Percentiles rank a stretch among this genome's conserved stretches.
Evolutionary conservation across 2,888 invertebrate genomes (phyloP).

Genomic region (Agonum fuliginosum): DNA sequence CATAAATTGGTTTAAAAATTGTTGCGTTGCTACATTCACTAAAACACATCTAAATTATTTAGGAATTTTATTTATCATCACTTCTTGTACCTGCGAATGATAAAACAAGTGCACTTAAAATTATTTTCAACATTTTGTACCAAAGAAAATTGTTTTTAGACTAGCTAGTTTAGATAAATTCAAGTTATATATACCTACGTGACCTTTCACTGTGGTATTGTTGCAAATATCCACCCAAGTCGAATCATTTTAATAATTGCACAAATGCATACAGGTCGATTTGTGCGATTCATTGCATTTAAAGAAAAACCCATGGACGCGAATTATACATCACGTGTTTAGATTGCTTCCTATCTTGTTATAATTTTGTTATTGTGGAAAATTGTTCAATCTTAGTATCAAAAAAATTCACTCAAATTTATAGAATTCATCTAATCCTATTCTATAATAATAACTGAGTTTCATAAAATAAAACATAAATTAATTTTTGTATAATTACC

Average conservation of each 20-base stretch:
- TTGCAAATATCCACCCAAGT: constrained; percentile 28
- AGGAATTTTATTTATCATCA: not conserved
- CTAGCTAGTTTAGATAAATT: constrained; percentile 39
- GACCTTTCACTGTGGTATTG: constrained; percentile 55
- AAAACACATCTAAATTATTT: not conserved
- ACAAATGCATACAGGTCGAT: constrained; percentile 29
- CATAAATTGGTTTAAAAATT: constrained; percentile 8
- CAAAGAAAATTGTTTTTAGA: constrained; percentile 2
- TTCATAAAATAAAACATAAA: too few relatives aligned
- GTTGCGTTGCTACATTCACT: constrained; percentile 34
- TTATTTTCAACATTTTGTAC: constrained; percentile 44
- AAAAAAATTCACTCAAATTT: too few relatives aligned
- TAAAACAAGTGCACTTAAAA: constrained; percentile 33
- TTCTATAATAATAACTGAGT: too few relatives aligned
- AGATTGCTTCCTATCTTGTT: constrained; percentile 17
- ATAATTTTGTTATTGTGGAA: too few relatives aligned
- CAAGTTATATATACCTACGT: constrained; percentile 52
- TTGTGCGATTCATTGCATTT: constrained; percentile 29
- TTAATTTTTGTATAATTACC: too few relatives aligned
- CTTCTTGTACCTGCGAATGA: constrained; percentile 27
- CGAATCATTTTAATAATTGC: constrained; percentile 52
- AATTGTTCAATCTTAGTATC: too few relatives aligned
- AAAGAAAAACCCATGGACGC: constrained; percentile 33
- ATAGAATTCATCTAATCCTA: too few relatives aligned
- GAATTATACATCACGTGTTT: constrained; percentile 21